Evolutionary conservation across 2,797 vertebrate genomes (phyloP), one percentile per base, ranked within the genome.

Genomic region (Danionella dracula): DNA sequence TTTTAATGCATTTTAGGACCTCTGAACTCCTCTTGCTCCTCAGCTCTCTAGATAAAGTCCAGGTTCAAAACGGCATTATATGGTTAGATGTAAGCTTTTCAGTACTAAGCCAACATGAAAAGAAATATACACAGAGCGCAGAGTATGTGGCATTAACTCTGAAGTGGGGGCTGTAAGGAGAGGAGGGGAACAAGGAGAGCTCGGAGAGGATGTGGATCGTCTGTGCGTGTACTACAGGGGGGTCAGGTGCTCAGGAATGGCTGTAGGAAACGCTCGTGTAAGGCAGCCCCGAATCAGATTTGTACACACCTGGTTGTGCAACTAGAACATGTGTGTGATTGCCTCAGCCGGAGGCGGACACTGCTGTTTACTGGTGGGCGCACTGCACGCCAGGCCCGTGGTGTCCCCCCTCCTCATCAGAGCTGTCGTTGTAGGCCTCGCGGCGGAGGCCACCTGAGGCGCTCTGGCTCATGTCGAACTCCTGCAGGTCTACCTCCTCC

Each of bases 351-450:
- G 75, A 83, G 76, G 45, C 72, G 54, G 27, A 70, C n/a, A 21
- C 76, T 20, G 2, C 5, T 21, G 53, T 83, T 93, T 95, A 98
- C 94, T 99, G 96, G 78, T 99, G 95, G 81, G 95, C 95, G 78
- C 95, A 99, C 86, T 98, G 97, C 31, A 98, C 95, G 51, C 96
- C 96, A 1, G 93, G 92, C 65, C 97, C 94, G 2, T 96, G 94
- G 75, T 95, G 95, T 65, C 94, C 89, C 0, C 90, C 85, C 79
- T 99, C 96, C 27, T 99, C 96, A 19, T 98, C 96, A 0, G 94
- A 98, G 81, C 96, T 97, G 87, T 99, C 95, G 0, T 98, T 93
- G 78, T 99, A 99, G 27, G 94, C 96, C 82, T 98, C 95, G n/a
- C 94, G 92, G 72, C 95, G 91, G 78, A 92, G 86, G 3, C 96